A percentile compares a stretch with the other conserved stretches of the same genome.
Conservation (phyloP, 2,113 vertebrate species). For the Microcebus tavaratra region DNA sequence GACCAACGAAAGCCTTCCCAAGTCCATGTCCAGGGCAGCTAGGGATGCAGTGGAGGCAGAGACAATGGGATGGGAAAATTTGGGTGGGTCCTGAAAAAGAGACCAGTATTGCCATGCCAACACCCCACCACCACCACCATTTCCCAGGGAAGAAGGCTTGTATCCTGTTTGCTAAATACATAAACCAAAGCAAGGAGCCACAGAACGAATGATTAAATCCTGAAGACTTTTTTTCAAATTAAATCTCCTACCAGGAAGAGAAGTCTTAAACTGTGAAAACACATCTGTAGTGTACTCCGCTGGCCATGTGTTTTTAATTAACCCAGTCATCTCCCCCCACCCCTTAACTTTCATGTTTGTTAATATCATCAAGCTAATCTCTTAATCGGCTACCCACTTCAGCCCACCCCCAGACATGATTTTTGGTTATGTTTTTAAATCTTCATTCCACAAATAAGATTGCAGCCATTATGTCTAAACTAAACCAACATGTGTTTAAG, state of each 20-base stretch:
- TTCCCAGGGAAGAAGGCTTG: neutral
- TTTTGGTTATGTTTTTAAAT: neutral
- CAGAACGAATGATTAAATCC: neutral
- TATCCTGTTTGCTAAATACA: neutral
- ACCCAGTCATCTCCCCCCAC: neutral
- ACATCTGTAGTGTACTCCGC: neutral
- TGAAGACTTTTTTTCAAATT: neutral
- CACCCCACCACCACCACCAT: neutral
- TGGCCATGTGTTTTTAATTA: neutral
- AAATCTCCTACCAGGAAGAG: neutral
- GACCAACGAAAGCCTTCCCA: neutral
- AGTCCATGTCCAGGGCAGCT: neutral
- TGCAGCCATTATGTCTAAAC: neutral
- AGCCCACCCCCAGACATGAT: neutral
- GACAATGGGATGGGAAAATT: neutral
- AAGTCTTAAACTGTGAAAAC: neutral
- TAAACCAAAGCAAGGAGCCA: neutral
- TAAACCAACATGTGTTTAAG: neutral
- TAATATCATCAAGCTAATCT: conserved; percentile 16
- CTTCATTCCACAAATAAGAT: neutral
- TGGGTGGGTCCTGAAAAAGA: neutral
- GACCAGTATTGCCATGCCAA: neutral
- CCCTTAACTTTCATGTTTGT: neutral
- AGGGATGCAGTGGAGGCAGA: neutral
- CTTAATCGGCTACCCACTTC: neutral